Conservation (phyloP, 1,140 invertebrate species). For the Lucilia sericata region DNA sequence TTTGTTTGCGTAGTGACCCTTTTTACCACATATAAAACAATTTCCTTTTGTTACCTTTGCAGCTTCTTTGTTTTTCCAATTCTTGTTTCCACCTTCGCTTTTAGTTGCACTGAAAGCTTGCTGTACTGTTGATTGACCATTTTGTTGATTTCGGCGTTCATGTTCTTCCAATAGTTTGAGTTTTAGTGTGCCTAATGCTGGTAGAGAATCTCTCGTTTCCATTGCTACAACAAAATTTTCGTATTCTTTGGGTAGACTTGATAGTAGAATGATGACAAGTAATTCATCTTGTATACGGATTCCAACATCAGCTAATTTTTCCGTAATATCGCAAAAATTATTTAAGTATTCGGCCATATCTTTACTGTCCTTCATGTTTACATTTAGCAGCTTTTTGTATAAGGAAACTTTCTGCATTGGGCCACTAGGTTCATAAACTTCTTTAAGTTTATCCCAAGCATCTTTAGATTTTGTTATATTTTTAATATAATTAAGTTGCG, state of each 20-base stretch:
- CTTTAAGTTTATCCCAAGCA: conserved; percentile 32
- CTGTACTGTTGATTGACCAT: neutral
- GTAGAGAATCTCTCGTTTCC: conserved; percentile 36
- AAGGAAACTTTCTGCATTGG: conserved; percentile 40
- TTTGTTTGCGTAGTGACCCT: neutral
- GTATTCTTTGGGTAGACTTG: conserved; percentile 23
- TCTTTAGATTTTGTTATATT: neutral
- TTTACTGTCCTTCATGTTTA: conserved; percentile 18
- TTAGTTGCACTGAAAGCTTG: neutral
- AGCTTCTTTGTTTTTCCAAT: neutral
- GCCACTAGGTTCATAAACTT: conserved; percentile 34
- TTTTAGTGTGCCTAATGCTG: conserved; percentile 4
- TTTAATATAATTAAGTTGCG: conserved; percentile 34
- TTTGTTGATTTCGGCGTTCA: neutral
- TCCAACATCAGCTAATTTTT: conserved; percentile 37
- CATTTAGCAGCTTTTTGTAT: conserved; percentile 26
- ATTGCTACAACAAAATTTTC: conserved; percentile 46
- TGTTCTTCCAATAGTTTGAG: conserved; percentile 35
- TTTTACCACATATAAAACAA: conserved; percentile 14
- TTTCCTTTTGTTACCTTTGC: conserved; percentile 19
- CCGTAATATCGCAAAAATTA: neutral
- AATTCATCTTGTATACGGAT: conserved; percentile 39
- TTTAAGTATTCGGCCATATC: neutral
- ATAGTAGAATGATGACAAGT: conserved; percentile 37
- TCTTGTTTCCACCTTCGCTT: neutral